phyloP scores from a whole-genome alignment of 2,888 invertebrate genomes.

The Troides aeacus region DNA sequence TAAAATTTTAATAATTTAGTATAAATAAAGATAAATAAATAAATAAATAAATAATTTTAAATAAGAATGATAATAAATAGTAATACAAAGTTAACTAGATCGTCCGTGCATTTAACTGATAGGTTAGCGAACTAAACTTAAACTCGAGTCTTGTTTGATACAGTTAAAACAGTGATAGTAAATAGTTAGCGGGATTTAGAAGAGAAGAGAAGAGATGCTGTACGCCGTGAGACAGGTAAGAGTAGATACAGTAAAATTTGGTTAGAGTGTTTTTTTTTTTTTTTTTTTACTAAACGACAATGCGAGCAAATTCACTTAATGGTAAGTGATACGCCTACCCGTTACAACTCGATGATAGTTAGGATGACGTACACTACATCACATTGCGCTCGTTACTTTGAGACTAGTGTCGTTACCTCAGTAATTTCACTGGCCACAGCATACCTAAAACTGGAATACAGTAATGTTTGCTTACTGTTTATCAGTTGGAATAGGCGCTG shows the following conservation, averaged over 20 bases:
- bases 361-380: no score
- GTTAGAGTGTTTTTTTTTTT: no score
- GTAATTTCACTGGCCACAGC: no score
- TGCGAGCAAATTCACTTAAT: no score
- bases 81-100: conserved; percentile 23
- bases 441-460: no score
- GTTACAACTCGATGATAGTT: no score
- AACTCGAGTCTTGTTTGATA: not conserved
- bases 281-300: no score
- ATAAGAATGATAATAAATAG: conserved; percentile 27
- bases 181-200: conserved; percentile 32
- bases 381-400: no score
- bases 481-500: no score
- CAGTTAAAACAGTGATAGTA: conserved; percentile 18
- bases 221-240: conserved; percentile 76
- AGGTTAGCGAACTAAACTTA: conserved; percentile 40
- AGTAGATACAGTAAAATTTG: conserved; percentile 12
- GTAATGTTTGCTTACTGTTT: no score
- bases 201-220: conserved; percentile 57
- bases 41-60: conserved; percentile 34
- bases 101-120: conserved; percentile 48
- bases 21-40: conserved; percentile 26
- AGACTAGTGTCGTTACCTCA: no score
- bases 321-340: no score
- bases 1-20: not conserved